phyloP scores from a whole-genome alignment of 2,113 vertebrate species.

The Oxyura jamaicensis region DNA sequence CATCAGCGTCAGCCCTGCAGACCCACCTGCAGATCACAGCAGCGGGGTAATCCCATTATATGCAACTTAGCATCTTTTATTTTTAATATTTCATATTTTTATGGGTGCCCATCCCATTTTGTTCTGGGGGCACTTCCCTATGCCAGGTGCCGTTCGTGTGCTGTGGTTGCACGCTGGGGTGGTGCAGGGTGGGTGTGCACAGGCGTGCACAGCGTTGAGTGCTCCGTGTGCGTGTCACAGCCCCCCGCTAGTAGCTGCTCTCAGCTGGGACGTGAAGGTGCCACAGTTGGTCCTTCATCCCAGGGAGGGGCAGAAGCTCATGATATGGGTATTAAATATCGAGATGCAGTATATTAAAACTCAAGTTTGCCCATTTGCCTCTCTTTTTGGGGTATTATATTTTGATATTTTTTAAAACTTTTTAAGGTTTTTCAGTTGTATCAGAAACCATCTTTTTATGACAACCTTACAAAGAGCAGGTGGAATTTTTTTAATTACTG shows the following conservation, averaged over 20 bases:
- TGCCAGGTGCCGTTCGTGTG: accelerated
- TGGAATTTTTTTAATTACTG: no score
- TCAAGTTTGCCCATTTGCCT: neutral
- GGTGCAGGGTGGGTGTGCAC: neutral
- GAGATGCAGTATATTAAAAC: neutral
- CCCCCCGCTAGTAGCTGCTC: constrained; percentile 3
- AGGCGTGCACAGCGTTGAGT: accelerated
- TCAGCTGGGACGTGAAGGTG: neutral
- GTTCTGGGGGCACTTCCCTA: neutral
- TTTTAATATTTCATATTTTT: neutral
- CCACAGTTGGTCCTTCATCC: neutral
- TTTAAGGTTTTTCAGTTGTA: neutral
- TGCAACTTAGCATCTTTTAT: neutral
- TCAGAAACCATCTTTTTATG: neutral
- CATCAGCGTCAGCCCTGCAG: neutral
- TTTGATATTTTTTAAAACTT: neutral
- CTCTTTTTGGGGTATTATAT: neutral
- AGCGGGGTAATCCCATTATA: neutral
- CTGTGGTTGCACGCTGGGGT: neutral
- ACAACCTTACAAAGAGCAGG: neutral
- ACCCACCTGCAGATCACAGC: neutral
- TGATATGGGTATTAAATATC: neutral
- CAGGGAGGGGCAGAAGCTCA: neutral
- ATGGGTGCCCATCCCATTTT: neutral
- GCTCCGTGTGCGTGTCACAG: neutral